Base-by-base conservation (phyloP, 2,113 vertebrate species). In the Rynchops niger region DNA sequence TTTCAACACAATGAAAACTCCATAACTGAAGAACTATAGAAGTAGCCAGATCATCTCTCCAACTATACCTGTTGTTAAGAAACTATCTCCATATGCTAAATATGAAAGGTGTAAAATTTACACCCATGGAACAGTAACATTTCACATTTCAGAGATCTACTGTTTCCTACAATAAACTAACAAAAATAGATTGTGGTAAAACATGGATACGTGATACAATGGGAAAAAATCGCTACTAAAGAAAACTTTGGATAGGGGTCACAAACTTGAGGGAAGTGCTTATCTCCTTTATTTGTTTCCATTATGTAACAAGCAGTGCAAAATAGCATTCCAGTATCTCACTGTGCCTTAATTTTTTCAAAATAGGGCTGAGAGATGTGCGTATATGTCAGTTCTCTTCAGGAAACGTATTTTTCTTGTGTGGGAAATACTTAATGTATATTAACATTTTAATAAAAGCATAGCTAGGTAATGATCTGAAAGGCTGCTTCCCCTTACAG, bases 221-320 rank as follows among this genome's bases (percentile, higher is more conserved):
- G 50, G 62, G 69, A 63, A 67, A 84, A 84, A 88, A 67, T 10
- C 19, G 71, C 49, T 66, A 10, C 38, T 8, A 26, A 27, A 49
- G 76, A 91, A 81, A 79, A 20, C 38, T 84, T 67, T 32, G 71
- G 59, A 18, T 34, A 62, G 71, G 49, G 53, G 38, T 93, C 42
- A 63, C 69, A 71, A 61, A 79, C 53, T 72, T 56, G 40, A 55
- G 36, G 76, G 80, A 93, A 95, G 56, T 55, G 43, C 63, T 89
- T 76, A 82, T 78, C 82, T 95, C n/a, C 47, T 84, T 83, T 93
- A 74, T 82, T 91, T 94, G 40, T 89, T 92, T 76, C 91, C 73
- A 80, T 95, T 85, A 56, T 65, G 66, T 65, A 82, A 76, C 1
- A 1, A 89, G 36, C 65, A 72, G 47, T 30, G 34, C 76, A 85